Evolutionary conservation across 2,888 invertebrate species (phyloP).

Genomic region (Chrysotoxum bicinctum): DNA sequence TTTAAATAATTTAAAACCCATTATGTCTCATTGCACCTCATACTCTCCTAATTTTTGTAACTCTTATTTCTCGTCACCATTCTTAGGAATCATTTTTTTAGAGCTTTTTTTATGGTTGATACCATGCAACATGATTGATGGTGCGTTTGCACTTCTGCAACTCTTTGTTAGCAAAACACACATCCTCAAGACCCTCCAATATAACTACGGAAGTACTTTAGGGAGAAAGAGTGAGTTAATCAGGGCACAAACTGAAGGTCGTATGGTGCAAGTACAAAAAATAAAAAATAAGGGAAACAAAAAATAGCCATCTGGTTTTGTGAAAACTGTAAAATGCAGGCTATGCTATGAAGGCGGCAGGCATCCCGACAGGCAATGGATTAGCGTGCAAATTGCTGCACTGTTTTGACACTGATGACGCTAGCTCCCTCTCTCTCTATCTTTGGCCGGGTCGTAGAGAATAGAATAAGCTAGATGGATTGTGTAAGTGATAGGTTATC

Average conservation of each 20-base stretch:
- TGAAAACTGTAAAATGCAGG: conserved; percentile 55
- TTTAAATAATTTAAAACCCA: no score
- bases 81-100: not conserved
- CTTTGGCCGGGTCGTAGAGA: not conserved
- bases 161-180: conserved; percentile 26
- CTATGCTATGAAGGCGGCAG: conserved; percentile 13
- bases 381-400: conserved; percentile 71
- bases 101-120: conserved; percentile 13
- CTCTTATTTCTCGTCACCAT: not conserved
- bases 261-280: conserved; percentile 11
- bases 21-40: not conserved
- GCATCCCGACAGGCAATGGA: conserved; percentile 65
- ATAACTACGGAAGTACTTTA: conserved; percentile 39
- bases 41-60: not conserved
- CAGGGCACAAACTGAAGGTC: conserved; percentile 53
- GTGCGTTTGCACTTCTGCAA: conserved; percentile 65
- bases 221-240: conserved; percentile 41
- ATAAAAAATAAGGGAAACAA: not conserved
- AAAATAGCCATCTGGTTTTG: conserved; percentile 25
- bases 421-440: not conserved
- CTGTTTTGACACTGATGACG: conserved; percentile 66
- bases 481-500: conserved; percentile 70
- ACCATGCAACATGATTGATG: conserved; percentile 64
- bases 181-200: not conserved
- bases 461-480: conserved; percentile 43